Percentiles rank a stretch among this genome's conserved stretches.
These are phyloP conservation scores for Zaprionus lachaisei DNA, from an alignment of 1,140 invertebrate genomes.

Conservation along the genomic window DNA sequence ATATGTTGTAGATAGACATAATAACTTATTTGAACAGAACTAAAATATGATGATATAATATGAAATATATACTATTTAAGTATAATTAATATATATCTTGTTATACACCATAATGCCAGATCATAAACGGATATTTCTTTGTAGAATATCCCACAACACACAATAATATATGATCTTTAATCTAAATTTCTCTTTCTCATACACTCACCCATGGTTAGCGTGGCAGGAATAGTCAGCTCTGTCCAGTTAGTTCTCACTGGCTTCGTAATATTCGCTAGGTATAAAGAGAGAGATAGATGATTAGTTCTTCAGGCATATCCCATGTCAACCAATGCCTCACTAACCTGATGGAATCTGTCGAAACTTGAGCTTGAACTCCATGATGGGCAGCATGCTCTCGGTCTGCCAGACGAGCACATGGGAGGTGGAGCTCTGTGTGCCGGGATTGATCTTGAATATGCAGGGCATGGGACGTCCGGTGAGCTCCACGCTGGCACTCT, in stretches of 20 bases:
- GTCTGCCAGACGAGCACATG: conserved; percentile 90
- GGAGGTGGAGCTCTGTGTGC: conserved; percentile 78
- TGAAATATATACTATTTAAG: too few relatives aligned
- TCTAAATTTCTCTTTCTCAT: neutral
- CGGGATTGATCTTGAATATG: conserved; percentile 86
- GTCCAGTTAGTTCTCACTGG: conserved; percentile 85
- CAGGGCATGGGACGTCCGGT: conserved; percentile 86
- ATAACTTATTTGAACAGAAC: too few relatives aligned
- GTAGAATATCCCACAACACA: too few relatives aligned
- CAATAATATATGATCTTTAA: too few relatives aligned
- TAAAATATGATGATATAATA: too few relatives aligned
- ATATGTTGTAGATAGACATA: too few relatives aligned
- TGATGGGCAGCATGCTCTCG: conserved; percentile 88
- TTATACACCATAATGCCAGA: too few relatives aligned
- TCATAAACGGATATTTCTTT: too few relatives aligned
- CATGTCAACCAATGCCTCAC: neutral
- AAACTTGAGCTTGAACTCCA: conserved; percentile 89
- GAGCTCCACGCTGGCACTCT: conserved; percentile 86
- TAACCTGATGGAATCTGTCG: conserved; percentile 82
- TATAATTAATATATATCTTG: too few relatives aligned
- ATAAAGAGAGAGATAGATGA: neutral
- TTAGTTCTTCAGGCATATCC: neutral
- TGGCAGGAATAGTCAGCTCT: conserved; percentile 88
- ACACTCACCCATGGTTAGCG: conserved; percentile 83
- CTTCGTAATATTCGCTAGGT: conserved; percentile 46